Evolutionary conservation across 2,113 vertebrate species (phyloP), one percentile per base, ranked within the genome.

Genomic region (Rhipidura dahli): DNA sequence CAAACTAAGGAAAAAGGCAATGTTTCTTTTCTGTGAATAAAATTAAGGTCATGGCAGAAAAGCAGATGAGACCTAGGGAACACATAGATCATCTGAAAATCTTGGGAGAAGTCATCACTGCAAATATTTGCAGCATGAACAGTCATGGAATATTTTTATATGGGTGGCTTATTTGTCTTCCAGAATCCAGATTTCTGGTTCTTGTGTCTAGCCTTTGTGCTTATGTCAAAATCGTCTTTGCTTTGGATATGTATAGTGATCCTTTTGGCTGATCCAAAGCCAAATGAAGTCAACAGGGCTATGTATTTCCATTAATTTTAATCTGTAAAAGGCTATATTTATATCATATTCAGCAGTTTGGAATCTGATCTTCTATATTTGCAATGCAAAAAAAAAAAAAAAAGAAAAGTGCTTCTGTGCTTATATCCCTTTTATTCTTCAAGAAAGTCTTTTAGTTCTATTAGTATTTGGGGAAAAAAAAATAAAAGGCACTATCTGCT

Each of bases 1-100:
- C 70, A 96, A 93, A 78, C 80, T 70, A 77, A 92, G 87, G 87
- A n/a, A 79, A 91, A 76, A 85, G 19, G 22, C 51, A 89, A 23
- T 76, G 18, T 51, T 85, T 79, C n/a, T 79, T 71, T 93, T 64
- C 57, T 69, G 17, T 87, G 35, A 89, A 75, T 65, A 84, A 89
- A 93, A 95, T 87, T 73, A 80, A 56, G 12, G n/a, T 75, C 44
- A 73, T 49, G 50, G 80, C 37, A 93, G 87, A 95, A 94, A 69
- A 85, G 60, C 51, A 68, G 42, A 81, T 59, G 85, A 97, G 50
- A 90, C 30, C 57, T 26, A 84, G 64, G 35, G 76, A 94, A 56
- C 28, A 40, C 27, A 27, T 61, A 87, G 65, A 64, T 85, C 83
- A 78, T 84, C n/a, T 75, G 83, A 94, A 73, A 92, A 91, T 89